A percentile compares a stretch with the other conserved stretches of the same genome.
phyloP scores from a whole-genome alignment of 2,888 invertebrate genomes.

The Trachelus troglodyta region DNA sequence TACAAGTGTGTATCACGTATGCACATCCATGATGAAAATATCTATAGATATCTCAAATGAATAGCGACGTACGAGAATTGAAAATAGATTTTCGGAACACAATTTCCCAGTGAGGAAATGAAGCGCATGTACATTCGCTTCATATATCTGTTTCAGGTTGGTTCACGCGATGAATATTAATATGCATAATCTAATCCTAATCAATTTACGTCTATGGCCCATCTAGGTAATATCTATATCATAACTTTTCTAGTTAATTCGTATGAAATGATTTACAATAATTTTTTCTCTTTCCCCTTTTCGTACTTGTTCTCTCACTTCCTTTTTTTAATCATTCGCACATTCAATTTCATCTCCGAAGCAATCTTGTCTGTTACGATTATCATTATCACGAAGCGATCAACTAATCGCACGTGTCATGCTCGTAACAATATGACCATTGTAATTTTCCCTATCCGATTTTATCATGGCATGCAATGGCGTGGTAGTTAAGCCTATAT shows the following conservation, averaged over 20 bases:
- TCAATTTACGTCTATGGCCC: too few relatives aligned
- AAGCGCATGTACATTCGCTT: constrained; percentile 37
- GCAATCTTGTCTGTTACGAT: too few relatives aligned
- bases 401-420: neutral
- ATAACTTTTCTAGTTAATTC: too few relatives aligned
- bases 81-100: constrained; percentile 50
- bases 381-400: too few relatives aligned
- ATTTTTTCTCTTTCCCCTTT: too few relatives aligned
- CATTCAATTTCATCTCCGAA: too few relatives aligned
- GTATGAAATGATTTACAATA: too few relatives aligned
- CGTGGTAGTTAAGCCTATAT: neutral
- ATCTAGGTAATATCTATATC: too few relatives aligned
- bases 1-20: neutral
- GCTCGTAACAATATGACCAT: neutral
- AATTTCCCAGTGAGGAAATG: constrained; percentile 51
- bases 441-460: neutral
- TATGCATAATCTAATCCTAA: constrained; percentile 34
- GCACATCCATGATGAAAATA: neutral
- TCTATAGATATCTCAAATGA: constrained; percentile 19
- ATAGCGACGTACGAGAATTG: constrained; percentile 38
- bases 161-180: constrained; percentile 40
- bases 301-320: too few relatives aligned
- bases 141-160: constrained; percentile 24
- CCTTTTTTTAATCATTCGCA: too few relatives aligned
- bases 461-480: neutral